Evolutionary conservation across 1,140 invertebrate genomes (phyloP).

Genomic region (Pachypeltis micranthus): DNA sequence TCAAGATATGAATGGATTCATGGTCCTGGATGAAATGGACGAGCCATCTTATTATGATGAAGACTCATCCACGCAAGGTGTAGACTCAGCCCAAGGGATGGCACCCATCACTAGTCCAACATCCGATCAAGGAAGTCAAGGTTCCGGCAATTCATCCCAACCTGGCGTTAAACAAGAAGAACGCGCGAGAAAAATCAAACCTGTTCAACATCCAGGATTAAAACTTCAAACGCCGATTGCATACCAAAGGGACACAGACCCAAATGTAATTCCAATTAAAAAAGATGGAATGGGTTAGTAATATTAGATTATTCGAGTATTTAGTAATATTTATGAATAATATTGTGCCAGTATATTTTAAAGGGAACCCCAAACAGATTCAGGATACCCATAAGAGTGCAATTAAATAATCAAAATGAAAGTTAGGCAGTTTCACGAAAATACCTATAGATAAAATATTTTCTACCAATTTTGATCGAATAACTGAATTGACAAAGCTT

Average conservation of each 20-base stretch:
- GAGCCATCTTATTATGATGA: slow-evolving; percentile 24
- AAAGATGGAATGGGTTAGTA: slow-evolving; percentile 67
- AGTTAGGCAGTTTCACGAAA: no score
- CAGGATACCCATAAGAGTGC: no score
- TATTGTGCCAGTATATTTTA: no score
- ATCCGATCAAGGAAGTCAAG: slow-evolving; percentile 32
- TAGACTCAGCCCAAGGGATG: slow-evolving; percentile 24
- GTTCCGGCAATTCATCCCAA: background rate
- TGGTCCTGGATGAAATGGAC: slow-evolving; percentile 29
- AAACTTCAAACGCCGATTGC: slow-evolving; percentile 67
- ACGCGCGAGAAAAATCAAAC: slow-evolving; percentile 53
- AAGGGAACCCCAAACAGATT: no score
- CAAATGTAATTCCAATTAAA: slow-evolving; percentile 63
- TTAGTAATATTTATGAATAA: no score
- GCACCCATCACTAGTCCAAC: slow-evolving; percentile 42
- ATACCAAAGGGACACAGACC: slow-evolving; percentile 63
- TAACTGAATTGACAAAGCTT: no score
- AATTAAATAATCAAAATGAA: no score
- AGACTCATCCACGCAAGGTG: background rate
- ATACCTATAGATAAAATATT: no score
- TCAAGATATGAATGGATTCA: slow-evolving; percentile 27
- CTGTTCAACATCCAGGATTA: slow-evolving; percentile 59
- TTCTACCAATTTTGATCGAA: no score
- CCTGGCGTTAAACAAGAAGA: slow-evolving; percentile 17
- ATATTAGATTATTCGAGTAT: background rate